Base-by-base conservation (phyloP, 1,140 invertebrate species). In the Agraylea sexmaculata region DNA sequence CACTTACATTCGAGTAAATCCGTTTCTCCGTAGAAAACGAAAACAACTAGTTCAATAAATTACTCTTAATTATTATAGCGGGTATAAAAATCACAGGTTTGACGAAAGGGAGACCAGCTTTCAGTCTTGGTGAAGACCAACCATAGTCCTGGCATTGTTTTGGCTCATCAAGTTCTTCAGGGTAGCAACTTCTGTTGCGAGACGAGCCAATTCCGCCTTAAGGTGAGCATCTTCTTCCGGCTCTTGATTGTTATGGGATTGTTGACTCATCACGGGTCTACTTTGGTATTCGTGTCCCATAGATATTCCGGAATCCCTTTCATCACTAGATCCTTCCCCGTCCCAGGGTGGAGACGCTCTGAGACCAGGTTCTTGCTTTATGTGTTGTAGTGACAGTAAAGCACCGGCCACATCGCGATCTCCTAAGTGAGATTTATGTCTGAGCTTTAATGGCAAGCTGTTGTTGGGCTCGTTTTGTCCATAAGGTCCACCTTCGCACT, bases 131-230 rank as follows among this genome's bases (percentile, higher is more conserved):
- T 45, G 43, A 25, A 27, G 17, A 12, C 30, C 27, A 0, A 35
- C 36, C 20, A 40, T 19, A 37, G 50, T 53, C 43, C 64, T 59
- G 39, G 59, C 48, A 66, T 51, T 66, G 53, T 64, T 66, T 43
- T 70, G 64, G 35, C 69, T 70, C 52, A 80, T 71, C 57, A 81
- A 73, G 42, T 76, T 79, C 55, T 90, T 86, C 0, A 95, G 74
- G 45, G 78, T 81, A n/a, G 86, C 88, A 27, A 95, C 87, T 59
- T 96, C 92, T 1, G 82, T 85, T 7, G 89, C 88, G 3, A 96
- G 71, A 40, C 84, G 72, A 37, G 87, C 83, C 47, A 95, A 65
- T 60, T 93, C 82, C 1, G 77, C 80, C 52, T 90, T 83, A 1
- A 96, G 71, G 53, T 85, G 79, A 15, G 71, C 77, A 65, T 70